Evolutionary conservation across 2,888 invertebrate species (phyloP).

Genomic region (Drosophila kuntzei): DNA sequence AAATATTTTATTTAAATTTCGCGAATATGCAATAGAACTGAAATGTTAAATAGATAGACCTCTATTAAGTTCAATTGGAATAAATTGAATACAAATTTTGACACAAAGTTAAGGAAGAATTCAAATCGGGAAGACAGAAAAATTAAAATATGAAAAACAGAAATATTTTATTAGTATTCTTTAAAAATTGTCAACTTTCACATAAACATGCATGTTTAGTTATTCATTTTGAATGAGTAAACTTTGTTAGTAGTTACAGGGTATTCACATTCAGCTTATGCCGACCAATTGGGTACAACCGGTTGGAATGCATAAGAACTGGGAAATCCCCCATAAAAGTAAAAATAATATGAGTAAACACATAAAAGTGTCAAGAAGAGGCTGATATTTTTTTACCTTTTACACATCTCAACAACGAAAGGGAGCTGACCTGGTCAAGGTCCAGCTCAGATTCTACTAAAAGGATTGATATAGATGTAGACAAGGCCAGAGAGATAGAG

Average conservation of each 20-base stretch:
- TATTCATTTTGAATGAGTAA: background rate
- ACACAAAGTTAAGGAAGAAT: no score
- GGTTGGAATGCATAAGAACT: constrained; percentile 25
- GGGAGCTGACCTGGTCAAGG: constrained; percentile 29
- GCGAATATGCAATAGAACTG: no score
- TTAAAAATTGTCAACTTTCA: background rate
- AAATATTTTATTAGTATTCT: no score
- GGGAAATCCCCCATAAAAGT: constrained; percentile 47
- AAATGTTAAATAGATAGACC: no score
- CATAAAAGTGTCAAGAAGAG: constrained; percentile 9
- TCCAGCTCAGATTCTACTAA: constrained; percentile 8
- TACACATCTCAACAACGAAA: constrained; percentile 4
- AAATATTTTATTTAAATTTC: no score
- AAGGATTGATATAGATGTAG: constrained; percentile 10
- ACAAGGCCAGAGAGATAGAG: constrained; percentile 8
- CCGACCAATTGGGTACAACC: constrained; percentile 16
- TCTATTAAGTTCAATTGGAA: no score
- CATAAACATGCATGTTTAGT: background rate
- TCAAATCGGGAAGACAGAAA: no score
- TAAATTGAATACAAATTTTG: no score
- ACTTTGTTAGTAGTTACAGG: background rate
- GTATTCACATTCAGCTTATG: background rate
- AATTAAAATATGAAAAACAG: no score
- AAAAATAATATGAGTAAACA: constrained; percentile 24
- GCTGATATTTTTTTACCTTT: background rate